Evolutionary conservation across 2,797 vertebrate genomes (phyloP), one percentile per base, ranked within the genome.

Genomic region (Coregonus suidteri): DNA sequence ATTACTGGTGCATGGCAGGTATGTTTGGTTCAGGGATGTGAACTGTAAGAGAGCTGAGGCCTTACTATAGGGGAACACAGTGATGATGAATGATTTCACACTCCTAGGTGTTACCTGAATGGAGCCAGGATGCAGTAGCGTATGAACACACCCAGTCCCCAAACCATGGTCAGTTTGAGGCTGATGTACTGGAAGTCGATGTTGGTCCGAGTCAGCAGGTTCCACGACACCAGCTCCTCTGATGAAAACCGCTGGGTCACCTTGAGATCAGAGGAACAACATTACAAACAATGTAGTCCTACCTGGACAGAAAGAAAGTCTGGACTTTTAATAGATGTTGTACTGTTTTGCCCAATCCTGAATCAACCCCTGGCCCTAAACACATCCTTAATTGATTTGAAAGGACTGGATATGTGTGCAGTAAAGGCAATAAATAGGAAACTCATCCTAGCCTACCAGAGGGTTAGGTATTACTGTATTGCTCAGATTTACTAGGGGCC

Each of bases 201-300:
- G 78, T 98, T 99, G 82, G 96, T 98, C 82, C 98, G 96, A 0
- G 98, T 99, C 77, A 99, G 95, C 56, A 99, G 95, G 88, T 99
- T 99, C 97, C 98, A 99, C 62, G 96, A 98, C 62, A 96, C 94
- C 62, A 99, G 91, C 89, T 99, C 98, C 88, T 99, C 97, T 0
- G 98, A 99, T 0, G 94, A 93, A 90, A 99, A 99, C 71, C 97
- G 92, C 82, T 98, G 97, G 1, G 98, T 99, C 79, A 99, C 97
- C 93, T 93, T 1, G 41, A 15, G 2, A 52, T 31, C 56, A 72
- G 15, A 70, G 34, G 34, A 52, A 18, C 6, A 69, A 18, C 14
- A 4, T 70, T 25, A 41, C 0, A 70, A n/a, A 20, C 11, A 47
- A 25, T 47, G 41, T 47, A 47, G 31, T 1, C 14, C 14, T n/a